phyloP scores from a whole-genome alignment of 2,113 vertebrate genomes.

The Caretta caretta region DNA sequence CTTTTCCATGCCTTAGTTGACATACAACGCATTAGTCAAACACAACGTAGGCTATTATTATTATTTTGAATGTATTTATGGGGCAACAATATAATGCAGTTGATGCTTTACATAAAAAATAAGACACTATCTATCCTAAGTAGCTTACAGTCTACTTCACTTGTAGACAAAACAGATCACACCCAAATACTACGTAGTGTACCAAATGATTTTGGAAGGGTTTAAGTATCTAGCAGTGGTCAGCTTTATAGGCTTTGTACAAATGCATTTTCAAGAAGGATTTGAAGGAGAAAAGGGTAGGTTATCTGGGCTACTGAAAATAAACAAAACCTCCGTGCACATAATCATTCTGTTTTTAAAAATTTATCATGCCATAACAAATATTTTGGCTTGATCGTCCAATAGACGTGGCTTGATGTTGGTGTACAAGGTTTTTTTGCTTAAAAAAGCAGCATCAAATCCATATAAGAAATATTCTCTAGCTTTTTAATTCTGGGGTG shows the following conservation, averaged over 20 bases:
- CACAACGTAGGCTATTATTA: not conserved
- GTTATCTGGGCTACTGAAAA: not conserved
- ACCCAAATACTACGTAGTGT: not conserved
- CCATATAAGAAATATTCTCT: not conserved
- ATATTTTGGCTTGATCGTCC: constrained; percentile 3
- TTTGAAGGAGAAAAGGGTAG: not conserved
- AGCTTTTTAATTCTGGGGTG: not conserved
- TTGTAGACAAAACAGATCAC: not conserved
- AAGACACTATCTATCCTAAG: not conserved
- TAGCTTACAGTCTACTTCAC: not conserved
- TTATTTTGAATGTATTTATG: not conserved
- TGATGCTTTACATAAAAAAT: not conserved
- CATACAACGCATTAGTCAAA: not conserved
- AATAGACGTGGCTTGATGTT: not conserved
- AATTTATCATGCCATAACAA: not conserved
- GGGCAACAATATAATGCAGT: not conserved
- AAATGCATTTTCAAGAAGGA: too few species aligned
- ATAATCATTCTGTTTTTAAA: not conserved
- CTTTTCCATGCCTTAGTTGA: not conserved
- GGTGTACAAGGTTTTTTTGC: not conserved
- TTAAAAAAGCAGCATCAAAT: constrained; percentile 5
- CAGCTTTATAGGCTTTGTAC: not conserved
- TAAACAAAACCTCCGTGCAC: not conserved
- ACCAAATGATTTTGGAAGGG: too few species aligned
- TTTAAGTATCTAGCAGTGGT: not conserved